Evolutionary conservation across 2,888 invertebrate genomes (phyloP), one percentile per base, ranked within the genome.

Genomic region (Zygogramma bicolorata): DNA sequence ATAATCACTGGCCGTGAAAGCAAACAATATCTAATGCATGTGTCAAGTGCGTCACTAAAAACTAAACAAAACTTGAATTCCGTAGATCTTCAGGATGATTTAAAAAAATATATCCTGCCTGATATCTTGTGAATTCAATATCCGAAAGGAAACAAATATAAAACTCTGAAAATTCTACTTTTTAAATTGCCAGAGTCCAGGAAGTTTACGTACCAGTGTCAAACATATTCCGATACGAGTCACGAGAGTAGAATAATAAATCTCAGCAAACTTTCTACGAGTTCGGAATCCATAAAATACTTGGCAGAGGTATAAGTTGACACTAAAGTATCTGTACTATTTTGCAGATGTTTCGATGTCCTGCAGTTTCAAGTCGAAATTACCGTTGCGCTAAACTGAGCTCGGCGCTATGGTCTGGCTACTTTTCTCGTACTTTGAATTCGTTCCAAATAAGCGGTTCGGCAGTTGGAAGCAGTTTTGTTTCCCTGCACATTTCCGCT

Each of bases 301-400:
- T 69, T 61, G 58, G 66, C 58, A 60, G n/a, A 59, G 72, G 59
- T 57, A 73, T 68, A 75, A 73, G 61, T 66, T 69, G 67, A 59
- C 73, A 61, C 59, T 73, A 58, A 71, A 73, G 73, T 73, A 71
- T 73, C 62, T 73, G 67, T 57, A 70, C 72, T 70, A 74, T 71
- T 72, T 70, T 72, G 70, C 71, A 72, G 72, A 74, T 74, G 70
- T 74, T 70, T 61, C 67, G 53, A 74, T 71, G 67, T 75, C 68
- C 60, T 63, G 68, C 69, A 75, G 68, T 72, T 75, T 75, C 15
- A 53, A n/a, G 25, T n/a, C 53, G 3, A 53, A 53, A 25, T 53
- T 38, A 61, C 61, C 1, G 61, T 61, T 61, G 38, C 61, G 40
- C 61, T n/a, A 38, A 38, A 40, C 53, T 25, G 53, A 10, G 65